Evolutionary conservation across 2,888 invertebrate species (phyloP).

Genomic region (Dyspetes luteomarginatus): DNA sequence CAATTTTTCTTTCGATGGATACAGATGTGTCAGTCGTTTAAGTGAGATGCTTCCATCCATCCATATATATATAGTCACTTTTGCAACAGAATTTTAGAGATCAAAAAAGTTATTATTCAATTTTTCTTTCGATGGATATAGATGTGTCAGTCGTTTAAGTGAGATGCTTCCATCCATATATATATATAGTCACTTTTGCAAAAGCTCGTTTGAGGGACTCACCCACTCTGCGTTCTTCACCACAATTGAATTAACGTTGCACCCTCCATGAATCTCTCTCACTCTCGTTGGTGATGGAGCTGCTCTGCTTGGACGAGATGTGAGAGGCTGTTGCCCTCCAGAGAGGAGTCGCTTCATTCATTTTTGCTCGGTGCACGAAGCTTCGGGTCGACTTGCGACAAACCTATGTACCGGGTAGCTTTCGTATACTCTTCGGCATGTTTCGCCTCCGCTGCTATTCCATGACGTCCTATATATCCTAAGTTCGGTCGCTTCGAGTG

Average conservation of each 20-base stretch:
- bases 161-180: too few species aligned
- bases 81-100: too few species aligned
- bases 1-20: too few species aligned
- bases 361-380: conserved; percentile 15
- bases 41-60: too few species aligned
- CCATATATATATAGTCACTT: too few species aligned
- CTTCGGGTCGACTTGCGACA: conserved; percentile 5
- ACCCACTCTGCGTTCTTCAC: conserved; percentile 6
- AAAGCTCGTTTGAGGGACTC: too few species aligned
- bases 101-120: too few species aligned
- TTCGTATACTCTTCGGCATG: conserved; percentile 11
- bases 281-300: conserved; percentile 6
- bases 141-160: too few species aligned
- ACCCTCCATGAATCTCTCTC: conserved; percentile 21
- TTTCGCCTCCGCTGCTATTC: background rate
- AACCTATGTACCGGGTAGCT: conserved; percentile 15
- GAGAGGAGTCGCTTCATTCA: conserved; percentile 15
- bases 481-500: conserved; percentile 1
- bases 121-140: too few species aligned
- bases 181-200: too few species aligned
- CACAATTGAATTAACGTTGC: conserved; percentile 50
- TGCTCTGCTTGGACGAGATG: conserved; percentile 6
- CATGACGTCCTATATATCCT: background rate
- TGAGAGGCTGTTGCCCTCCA: conserved; percentile 22
- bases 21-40: too few species aligned